Evolutionary conservation across 2,797 vertebrate species (phyloP), one percentile per base, ranked within the genome.

Genomic region (Hyperoplus lanceolatus): DNA sequence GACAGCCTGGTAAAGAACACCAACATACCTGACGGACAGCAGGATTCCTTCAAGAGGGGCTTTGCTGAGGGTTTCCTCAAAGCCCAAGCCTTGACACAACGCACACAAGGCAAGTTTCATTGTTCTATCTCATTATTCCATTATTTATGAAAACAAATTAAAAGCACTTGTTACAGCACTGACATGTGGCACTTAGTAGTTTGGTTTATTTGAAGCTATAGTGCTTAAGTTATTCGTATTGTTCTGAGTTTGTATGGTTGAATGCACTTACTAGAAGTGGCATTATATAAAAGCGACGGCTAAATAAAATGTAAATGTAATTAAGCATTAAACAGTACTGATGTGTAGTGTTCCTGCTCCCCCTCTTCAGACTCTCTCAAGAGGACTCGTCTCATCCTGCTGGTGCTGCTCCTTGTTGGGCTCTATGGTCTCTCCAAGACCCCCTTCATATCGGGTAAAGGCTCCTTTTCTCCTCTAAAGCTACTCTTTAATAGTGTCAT

Each of bases 41-140:
- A 98, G 70, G 97, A 99, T 76, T 94, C 96, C 53, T 99, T 99
- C 93, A 99, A 99, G 94, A 97, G 95, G 70, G 98, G 98, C 70
- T 99, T 99, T 78, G 96, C 98, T 6, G 98, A 99, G 77, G 98
- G 98, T 53, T 99, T 99, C 92, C 91, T 99, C 79, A 99, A 97
- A 96, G 97, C 98, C 59, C 98, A 99, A 81, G 94, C 96, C 3
- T 92, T 99, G 69, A 96, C 97, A 7, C 98, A 97, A 83, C 97
- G 96, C 91, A 97, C 97, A 49, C 97, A 98, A 91, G 98, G 98
- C 94, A 91, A 2, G 76, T 70, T 78, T 68, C 4, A 62, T 3
- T 29, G 29, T 29, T 29, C 29, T 29, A 29, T 29, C 29, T 29
- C 29, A 29, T 29, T 29, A 29, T 29, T 29, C 29, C 29, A 29